Evolutionary conservation across 2,888 invertebrate genomes (phyloP).

Genomic region (Stomorhina lunata): DNA sequence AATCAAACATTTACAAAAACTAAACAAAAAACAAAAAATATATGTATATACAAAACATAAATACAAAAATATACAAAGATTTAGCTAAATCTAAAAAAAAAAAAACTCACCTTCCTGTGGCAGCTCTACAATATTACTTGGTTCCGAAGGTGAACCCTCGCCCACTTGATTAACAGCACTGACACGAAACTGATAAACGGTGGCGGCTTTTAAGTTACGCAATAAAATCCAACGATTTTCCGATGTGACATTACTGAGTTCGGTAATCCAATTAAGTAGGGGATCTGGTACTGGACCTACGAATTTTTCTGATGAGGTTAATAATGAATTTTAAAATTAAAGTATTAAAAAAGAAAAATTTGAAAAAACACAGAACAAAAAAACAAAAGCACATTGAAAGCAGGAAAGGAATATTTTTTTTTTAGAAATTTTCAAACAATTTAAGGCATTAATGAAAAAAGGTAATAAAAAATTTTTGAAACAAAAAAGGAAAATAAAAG

Average conservation of each 20-base stretch:
- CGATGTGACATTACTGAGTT: slow-evolving; percentile 91
- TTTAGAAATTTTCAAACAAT: neutral
- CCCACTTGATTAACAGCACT: slow-evolving; percentile 98
- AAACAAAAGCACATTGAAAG: neutral
- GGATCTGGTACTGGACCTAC: slow-evolving; percentile 92
- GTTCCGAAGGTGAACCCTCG: slow-evolving; percentile 93
- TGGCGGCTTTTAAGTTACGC: slow-evolving; percentile 94
- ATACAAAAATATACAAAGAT: too few species aligned
- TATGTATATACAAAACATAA: neutral
- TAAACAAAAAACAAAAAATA: slow-evolving; percentile 51
- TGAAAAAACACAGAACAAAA: slow-evolving; percentile 28
- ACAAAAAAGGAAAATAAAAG: slow-evolving; percentile 32
- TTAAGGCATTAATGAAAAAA: neutral
- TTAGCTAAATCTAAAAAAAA: neutral
- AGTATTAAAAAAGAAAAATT: slow-evolving; percentile 20
- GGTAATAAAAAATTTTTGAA: slow-evolving; percentile 11
- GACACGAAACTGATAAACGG: slow-evolving; percentile 97
- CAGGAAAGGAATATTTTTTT: neutral
- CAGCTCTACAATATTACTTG: slow-evolving; percentile 93
- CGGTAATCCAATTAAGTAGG: slow-evolving; percentile 92
- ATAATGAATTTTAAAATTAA: slow-evolving; percentile 36
- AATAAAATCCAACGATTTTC: slow-evolving; percentile 89
- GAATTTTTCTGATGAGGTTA: slow-evolving; percentile 80
- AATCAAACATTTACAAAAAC: slow-evolving; percentile 3
- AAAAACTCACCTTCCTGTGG: slow-evolving; percentile 94